Evolutionary conservation across 2,113 vertebrate genomes (phyloP).

Genomic region (Prionailurus viverrinus): DNA sequence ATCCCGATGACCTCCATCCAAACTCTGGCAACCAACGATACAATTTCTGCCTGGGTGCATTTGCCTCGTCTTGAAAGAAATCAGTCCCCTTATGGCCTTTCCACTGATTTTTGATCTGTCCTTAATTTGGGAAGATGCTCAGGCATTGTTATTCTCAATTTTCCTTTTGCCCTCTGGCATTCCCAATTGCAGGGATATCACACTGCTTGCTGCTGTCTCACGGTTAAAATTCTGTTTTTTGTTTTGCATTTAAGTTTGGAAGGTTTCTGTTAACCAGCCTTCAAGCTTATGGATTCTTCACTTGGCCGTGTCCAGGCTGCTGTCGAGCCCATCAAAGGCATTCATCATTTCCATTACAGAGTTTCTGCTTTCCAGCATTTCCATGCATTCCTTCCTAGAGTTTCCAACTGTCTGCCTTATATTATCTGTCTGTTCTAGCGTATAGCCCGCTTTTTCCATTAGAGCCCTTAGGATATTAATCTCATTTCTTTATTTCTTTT

Average conservation of each 20-base stretch:
- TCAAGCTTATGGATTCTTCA: background rate
- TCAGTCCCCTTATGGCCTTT: background rate
- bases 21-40: background rate
- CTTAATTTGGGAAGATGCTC: background rate
- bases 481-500: background rate
- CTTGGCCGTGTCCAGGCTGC: background rate
- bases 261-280: background rate
- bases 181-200: background rate
- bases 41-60: background rate
- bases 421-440: background rate
- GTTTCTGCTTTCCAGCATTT: background rate
- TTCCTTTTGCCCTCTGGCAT: background rate
- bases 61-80: background rate
- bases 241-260: background rate
- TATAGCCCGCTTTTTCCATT: background rate
- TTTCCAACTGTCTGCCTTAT: background rate
- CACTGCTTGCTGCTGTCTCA: background rate
- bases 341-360: background rate
- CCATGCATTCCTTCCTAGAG: background rate
- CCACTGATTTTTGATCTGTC: background rate
- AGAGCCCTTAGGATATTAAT: background rate
- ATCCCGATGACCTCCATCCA: too few relatives aligned
- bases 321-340: background rate
- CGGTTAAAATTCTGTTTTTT: background rate
- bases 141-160: background rate